A percentile compares a stretch with the other conserved stretches of the same genome.
Conservation (phyloP, 2,797 vertebrate species). For the Taeniopygia guttata region DNA sequence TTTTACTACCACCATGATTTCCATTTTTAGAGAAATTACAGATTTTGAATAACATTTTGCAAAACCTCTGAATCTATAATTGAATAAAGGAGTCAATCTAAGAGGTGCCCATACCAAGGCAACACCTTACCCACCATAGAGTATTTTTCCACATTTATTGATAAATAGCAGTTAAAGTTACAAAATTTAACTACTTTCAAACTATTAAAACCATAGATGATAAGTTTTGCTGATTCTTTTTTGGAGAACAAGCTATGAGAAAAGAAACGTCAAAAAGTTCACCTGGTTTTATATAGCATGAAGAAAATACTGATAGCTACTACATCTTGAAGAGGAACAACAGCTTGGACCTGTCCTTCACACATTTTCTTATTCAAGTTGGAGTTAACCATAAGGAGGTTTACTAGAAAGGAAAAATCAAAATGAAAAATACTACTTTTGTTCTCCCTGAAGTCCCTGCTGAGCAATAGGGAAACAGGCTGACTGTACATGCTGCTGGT, state of each 20-base stretch:
- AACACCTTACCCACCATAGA: neutral
- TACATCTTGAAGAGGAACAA: neutral
- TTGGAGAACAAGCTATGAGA: neutral
- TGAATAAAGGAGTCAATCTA: neutral
- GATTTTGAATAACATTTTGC: neutral
- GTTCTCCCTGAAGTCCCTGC: neutral
- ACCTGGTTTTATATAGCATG: neutral
- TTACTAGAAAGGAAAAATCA: neutral
- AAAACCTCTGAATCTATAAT: neutral
- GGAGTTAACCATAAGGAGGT: neutral
- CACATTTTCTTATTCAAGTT: neutral
- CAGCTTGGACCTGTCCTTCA: neutral
- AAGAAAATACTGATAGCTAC: neutral
- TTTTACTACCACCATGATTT: neutral
- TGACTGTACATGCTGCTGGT: neutral
- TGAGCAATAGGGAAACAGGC: neutral
- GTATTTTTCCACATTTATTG: neutral
- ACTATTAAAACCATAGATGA: neutral
- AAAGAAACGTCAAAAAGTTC: neutral
- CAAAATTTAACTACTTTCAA: neutral
- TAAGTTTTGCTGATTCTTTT: neutral
- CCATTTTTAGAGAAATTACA: neutral
- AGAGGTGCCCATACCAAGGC: neutral
- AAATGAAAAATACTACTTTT: neutral
- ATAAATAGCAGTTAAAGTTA: neutral